Evolutionary conservation across 2,797 vertebrate species (phyloP), one percentile per base, ranked within the genome.

Genomic region (Gadopsis bispinosus): DNA sequence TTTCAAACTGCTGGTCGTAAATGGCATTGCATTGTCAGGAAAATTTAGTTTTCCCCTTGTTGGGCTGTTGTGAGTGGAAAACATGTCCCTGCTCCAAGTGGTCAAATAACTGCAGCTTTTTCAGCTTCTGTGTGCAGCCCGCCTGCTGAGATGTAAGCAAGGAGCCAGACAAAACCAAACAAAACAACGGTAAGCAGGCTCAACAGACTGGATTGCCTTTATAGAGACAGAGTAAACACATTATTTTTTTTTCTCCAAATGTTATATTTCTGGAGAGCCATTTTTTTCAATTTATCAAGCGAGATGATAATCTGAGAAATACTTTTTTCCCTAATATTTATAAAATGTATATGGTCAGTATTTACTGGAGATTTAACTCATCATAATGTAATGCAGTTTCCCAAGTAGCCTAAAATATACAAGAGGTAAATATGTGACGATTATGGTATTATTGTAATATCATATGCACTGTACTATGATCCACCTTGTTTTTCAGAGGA

Each of bases 61-160:
- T 35, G 58, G 47, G 48, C 68, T 86, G 82, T 85, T 87, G 79
- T 84, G 73, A 87, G 77, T 84, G 89, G 88, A 90, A 92, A 87
- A 90, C 86, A 53, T 64, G 48, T 72, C 77, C 69, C 50, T 70
- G 77, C 70, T 89, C 88, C 87, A 91, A 90, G 84, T 83, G 83
- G 81, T 90, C 87, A 89, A 89, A 83, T 86, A 83, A 86, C 81
- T 83, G 73, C 83, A 82, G 76, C 85, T 73, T 83, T 85, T 87
- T 83, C 67, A 89, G 91, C 92, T 94, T 87, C 92, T 92, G 91
- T 92, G 83, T 88, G 73, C 85, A 87, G 87, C 84, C 79, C 63
- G 80, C 90, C 90, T 19, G 80, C 85, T 89, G 91, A 90, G 90
- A 88, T 90, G 72, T 74, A 86, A 91, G 85, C 79, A 83, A 76